phyloP scores from a whole-genome alignment of 2,113 vertebrate genomes.

The Tyrannus savana region DNA sequence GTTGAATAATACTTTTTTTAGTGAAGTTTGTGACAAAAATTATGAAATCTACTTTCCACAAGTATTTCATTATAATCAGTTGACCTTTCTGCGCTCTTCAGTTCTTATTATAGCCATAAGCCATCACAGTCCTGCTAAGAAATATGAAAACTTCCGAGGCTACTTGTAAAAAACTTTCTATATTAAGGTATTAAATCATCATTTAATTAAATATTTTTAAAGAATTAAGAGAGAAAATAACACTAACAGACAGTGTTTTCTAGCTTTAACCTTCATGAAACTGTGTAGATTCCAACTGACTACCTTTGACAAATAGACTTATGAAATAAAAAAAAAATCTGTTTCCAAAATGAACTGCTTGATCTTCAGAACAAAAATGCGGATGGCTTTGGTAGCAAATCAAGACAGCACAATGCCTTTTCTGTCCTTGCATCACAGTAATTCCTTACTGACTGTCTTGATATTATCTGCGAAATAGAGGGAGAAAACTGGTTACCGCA shows the following conservation, averaged over 20 bases:
- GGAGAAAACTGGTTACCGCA: background rate
- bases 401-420: background rate
- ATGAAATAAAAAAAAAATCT: background rate
- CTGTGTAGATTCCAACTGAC: background rate
- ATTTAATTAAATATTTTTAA: background rate
- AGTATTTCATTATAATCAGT: background rate
- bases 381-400: background rate
- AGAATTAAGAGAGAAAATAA: background rate
- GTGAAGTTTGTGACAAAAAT: background rate
- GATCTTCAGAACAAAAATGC: background rate
- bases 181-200: background rate
- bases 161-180: background rate
- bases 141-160: background rate
- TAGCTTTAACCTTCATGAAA: background rate
- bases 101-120: background rate
- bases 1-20: background rate
- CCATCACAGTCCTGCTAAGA: background rate
- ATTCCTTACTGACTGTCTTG: background rate
- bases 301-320: background rate
- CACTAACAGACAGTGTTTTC: background rate
- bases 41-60: background rate
- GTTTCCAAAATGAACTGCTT: background rate
- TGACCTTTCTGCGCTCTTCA: background rate
- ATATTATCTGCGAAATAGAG: background rate
- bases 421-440: background rate